Evolutionary conservation across 2,113 vertebrate genomes (phyloP), one percentile per base, ranked within the genome.

Genomic region (Elachura formosa): DNA sequence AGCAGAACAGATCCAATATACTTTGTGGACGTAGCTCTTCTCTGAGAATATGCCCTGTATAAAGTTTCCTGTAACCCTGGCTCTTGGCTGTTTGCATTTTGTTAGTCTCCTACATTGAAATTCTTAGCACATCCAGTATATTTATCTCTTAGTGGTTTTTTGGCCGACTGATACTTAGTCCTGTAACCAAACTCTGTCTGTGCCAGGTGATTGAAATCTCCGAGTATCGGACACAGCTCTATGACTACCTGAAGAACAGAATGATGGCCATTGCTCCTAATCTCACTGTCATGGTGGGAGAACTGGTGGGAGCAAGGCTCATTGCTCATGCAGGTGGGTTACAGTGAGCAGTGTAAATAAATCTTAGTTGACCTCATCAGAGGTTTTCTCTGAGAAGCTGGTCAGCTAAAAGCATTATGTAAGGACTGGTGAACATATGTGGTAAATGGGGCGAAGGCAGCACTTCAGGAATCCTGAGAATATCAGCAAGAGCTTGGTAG

Each of bases 181-280:
- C 48, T 73, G 69, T 95, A 61, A 87, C 41, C 59, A 52, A 45
- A 41, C 20, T 90, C 77, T 95, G 3, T 88, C 40, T 95, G 22
- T 78, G 74, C 33, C 85, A 99, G 99, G 99, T 99, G 73, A 98
- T 99, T 58, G 99, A 99, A 93, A 99, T 99, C 75, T 97, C 99
- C 0, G 99, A 99, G 33, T 99, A 99, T 89, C 98, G 99, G 71
- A 94, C 99, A 4, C 99, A 99, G 96, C 98, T 99, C 12, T 99
- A 99, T 8, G 99, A 99, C 91, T 99, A 99, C 95, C 97, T 99
- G 72, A 99, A 99, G 97, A 99, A 99, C 97, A 97, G 99, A 49
- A 99, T 99, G 99, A 99, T 98, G 98, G 99, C 99, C 13, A 99
- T 99, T 54, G 99, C 99, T 26, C 99, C 99, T 43, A 99, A 99